Conservation (phyloP, 2,888 invertebrate genomes). For the Osmoderma eremita region DNA sequence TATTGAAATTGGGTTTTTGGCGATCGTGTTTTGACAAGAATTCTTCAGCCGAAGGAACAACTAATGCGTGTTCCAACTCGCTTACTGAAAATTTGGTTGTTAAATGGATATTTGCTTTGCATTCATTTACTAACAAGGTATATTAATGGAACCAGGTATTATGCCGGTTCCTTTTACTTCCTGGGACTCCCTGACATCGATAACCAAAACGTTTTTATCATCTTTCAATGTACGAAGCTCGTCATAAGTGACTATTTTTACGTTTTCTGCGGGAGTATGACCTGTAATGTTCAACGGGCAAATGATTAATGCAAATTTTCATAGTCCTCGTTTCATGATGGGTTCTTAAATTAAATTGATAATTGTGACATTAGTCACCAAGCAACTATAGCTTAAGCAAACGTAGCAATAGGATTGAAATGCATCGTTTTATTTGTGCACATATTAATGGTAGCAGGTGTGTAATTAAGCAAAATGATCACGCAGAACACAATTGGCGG, state of each 20-base stretch:
- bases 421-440: too few relatives aligned
- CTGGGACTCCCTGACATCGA: conserved; percentile 81
- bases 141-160: conserved; percentile 65
- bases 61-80: conserved; percentile 43
- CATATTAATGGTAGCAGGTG: too few relatives aligned
- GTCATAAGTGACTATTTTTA: background rate
- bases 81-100: conserved; percentile 42
- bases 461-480: too few relatives aligned
- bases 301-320: too few relatives aligned
- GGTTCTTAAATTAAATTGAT: too few relatives aligned
- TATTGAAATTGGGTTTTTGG: conserved; percentile 68
- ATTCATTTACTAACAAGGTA: conserved; percentile 18
- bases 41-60: conserved; percentile 55
- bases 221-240: conserved; percentile 52
- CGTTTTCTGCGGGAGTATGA: too few relatives aligned
- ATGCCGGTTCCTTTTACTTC: conserved; percentile 76
- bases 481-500: too few relatives aligned
- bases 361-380: too few relatives aligned
- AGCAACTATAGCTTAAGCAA: too few relatives aligned
- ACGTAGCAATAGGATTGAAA: too few relatives aligned
- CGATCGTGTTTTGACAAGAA: conserved; percentile 70
- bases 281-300: too few relatives aligned
- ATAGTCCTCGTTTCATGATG: too few relatives aligned
- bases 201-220: conserved; percentile 67
- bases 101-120: background rate